Percentiles rank a stretch among this genome's conserved stretches.
Evolutionary conservation across 2,888 invertebrate species (phyloP).

Genomic region (Hemaris fuciformis): DNA sequence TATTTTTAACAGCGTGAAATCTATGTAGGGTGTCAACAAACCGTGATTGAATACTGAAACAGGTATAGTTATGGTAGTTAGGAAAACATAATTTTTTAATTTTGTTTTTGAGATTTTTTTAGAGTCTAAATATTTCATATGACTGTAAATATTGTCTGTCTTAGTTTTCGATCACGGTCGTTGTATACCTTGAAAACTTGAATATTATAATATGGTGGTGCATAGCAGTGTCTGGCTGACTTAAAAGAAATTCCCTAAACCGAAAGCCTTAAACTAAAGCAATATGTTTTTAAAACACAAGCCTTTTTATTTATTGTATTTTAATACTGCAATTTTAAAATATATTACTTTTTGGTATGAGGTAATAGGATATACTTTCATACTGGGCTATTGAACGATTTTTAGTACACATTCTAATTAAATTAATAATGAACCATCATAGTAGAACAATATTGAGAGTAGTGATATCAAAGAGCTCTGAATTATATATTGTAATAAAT

Average conservation of each 20-base stretch:
- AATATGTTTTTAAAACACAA: neutral
- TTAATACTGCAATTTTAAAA: neutral
- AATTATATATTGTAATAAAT: no score
- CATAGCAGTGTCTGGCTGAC: neutral
- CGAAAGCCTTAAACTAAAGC: neutral
- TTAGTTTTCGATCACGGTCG: no score
- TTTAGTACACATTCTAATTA: neutral
- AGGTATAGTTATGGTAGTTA: no score
- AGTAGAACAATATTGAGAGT: neutral
- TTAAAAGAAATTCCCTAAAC: neutral
- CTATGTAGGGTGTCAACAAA: no score
- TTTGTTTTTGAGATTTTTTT: no score
- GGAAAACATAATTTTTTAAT: no score
- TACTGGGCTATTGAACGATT: neutral
- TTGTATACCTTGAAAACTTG: no score
- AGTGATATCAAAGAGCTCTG: neutral
- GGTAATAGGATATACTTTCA: neutral
- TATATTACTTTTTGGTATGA: neutral
- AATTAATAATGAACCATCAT: neutral
- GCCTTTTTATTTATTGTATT: conserved; percentile 2
- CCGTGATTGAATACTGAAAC: no score
- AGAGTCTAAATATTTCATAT: no score
- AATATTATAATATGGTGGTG: neutral
- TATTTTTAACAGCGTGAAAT: no score
- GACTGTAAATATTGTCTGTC: no score